Evolutionary conservation across 2,797 vertebrate genomes (phyloP).

Genomic region (Betta splendens): DNA sequence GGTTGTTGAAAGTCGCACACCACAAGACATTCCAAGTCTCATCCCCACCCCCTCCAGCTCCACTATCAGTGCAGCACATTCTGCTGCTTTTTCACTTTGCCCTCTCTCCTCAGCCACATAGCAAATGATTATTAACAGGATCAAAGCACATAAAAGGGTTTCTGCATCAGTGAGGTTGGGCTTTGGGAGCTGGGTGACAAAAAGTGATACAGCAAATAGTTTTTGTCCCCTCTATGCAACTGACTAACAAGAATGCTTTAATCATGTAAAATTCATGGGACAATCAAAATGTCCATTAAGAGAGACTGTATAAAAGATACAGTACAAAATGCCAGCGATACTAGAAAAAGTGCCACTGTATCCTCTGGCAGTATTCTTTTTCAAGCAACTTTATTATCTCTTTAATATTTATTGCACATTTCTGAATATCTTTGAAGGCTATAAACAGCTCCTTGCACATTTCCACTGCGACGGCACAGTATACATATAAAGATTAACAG

Average conservation of each 20-base stretch:
- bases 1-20: slow-evolving; percentile 35
- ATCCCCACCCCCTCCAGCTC: neutral
- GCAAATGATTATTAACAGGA: slow-evolving; percentile 71
- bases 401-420: neutral
- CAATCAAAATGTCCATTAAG: neutral
- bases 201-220: slow-evolving; percentile 58
- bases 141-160: slow-evolving; percentile 66
- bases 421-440: neutral
- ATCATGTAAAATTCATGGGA: neutral
- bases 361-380: slow-evolving; percentile 6
- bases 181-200: slow-evolving; percentile 63
- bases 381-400: neutral
- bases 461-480: neutral
- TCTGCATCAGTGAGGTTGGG: slow-evolving; percentile 48
- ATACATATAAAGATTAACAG: neutral
- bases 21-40: slow-evolving; percentile 27
- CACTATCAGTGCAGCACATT: slow-evolving; percentile 55
- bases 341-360: neutral
- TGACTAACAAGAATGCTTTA: neutral
- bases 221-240: slow-evolving; percentile 29
- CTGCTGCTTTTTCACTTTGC: slow-evolving; percentile 48
- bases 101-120: slow-evolving; percentile 51
- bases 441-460: neutral
- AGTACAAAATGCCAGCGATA: neutral
- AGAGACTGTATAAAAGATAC: neutral